phyloP scores from a whole-genome alignment of 2,888 invertebrate genomes.

The Eugnorisma glareosa region DNA sequence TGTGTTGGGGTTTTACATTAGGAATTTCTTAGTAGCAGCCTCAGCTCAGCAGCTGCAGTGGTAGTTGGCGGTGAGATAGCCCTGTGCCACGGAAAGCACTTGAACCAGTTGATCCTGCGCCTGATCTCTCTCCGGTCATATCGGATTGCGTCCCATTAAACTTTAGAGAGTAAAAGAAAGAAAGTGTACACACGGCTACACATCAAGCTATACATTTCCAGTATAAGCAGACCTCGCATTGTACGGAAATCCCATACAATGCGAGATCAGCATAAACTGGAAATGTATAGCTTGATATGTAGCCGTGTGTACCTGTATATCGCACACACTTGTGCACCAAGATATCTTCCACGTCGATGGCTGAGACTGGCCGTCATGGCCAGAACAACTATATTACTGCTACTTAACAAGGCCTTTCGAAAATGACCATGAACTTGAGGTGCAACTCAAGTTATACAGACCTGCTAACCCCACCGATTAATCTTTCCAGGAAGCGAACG shows the following conservation, averaged over 20 bases:
- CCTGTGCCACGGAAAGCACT: not conserved
- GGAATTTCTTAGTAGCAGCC: not conserved
- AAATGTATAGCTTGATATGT: too few species aligned
- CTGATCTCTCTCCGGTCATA: not conserved
- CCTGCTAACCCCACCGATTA: not conserved
- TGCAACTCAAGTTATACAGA: not conserved
- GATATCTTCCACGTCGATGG: not conserved
- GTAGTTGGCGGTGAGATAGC: not conserved
- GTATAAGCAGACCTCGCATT: too few species aligned
- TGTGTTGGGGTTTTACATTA: not conserved
- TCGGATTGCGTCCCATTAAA: not conserved
- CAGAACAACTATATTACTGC: not conserved
- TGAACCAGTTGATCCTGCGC: not conserved
- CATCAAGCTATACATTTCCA: too few species aligned
- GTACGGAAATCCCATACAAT: too few species aligned
- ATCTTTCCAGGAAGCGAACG: constrained; percentile 93
- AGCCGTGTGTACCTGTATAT: not conserved
- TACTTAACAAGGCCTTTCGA: not conserved
- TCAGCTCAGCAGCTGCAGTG: not conserved
- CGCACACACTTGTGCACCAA: not conserved
- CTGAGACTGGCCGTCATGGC: not conserved
- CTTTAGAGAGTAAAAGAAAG: not conserved
- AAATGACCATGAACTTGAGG: not conserved
- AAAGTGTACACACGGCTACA: too few species aligned
- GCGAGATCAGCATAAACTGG: too few species aligned